Percentiles rank a stretch among this genome's conserved stretches.
Evolutionary conservation across 2,113 vertebrate genomes (phyloP).

Genomic region (Choloepus hoffmanni): DNA sequence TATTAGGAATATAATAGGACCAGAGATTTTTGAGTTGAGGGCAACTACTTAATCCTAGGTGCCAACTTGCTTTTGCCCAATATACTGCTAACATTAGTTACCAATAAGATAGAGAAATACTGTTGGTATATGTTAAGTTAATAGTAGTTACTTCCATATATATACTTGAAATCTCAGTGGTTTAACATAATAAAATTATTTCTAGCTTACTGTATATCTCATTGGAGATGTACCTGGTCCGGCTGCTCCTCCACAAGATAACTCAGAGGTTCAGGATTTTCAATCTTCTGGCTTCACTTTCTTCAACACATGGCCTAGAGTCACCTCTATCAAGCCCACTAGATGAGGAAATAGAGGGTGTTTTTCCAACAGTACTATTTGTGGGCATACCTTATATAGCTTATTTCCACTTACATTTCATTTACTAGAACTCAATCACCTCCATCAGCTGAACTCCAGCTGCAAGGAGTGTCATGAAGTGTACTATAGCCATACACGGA

Average conservation of each 20-base stretch:
- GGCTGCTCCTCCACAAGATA: too few species aligned
- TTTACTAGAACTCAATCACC: background rate
- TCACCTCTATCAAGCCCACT: background rate
- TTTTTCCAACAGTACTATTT: background rate
- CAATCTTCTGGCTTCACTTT: background rate
- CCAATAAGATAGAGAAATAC: background rate
- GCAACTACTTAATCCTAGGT: background rate
- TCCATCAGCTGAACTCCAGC: too few species aligned
- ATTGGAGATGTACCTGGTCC: background rate
- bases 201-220: background rate
- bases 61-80: background rate
- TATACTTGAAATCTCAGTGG: too few species aligned
- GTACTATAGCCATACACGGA: background rate
- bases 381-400: background rate
- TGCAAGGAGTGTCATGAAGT: background rate
- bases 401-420: background rate
- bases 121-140: background rate
- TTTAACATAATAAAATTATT: background rate
- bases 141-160: background rate
- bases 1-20: background rate
- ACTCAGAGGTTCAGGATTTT: background rate
- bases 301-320: background rate
- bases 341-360: background rate
- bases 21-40: background rate
- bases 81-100: background rate